Conservation (phyloP, 2,888 invertebrate genomes). For the Hymenopus coronatus region DNA sequence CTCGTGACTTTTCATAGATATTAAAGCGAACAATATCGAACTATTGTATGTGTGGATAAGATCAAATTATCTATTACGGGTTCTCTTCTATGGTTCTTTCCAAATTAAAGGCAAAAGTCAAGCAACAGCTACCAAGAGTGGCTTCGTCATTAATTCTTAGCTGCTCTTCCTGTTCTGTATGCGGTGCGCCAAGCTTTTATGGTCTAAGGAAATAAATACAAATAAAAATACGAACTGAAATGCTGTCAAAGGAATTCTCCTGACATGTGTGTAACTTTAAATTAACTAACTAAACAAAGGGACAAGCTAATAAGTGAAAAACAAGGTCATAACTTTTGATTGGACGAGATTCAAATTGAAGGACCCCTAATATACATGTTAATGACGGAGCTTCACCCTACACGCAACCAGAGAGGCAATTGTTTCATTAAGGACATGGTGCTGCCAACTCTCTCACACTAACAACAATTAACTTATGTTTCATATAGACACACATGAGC, state of each 20-base stretch:
- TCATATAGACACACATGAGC: neutral
- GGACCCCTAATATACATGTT: neutral
- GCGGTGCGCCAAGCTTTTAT: neutral
- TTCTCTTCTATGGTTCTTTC: neutral
- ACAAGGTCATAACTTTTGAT: neutral
- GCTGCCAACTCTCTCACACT: constrained; percentile 16
- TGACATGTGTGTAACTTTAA: neutral
- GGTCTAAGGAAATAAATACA: neutral
- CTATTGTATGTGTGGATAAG: neutral
- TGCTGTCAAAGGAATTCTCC: neutral
- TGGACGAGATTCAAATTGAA: neutral
- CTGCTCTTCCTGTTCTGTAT: neutral
- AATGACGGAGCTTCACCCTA: neutral
- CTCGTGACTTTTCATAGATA: no score
- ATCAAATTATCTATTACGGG: neutral
- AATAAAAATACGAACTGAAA: neutral
- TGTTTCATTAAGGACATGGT: constrained; percentile 15
- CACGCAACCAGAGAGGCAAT: neutral
- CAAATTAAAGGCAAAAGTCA: neutral
- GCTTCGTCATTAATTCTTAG: neutral
- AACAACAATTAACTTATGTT: constrained; percentile 9
- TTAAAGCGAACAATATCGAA: neutral
- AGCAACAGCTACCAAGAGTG: neutral
- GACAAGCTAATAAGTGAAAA: neutral
- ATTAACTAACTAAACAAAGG: neutral